Conservation (phyloP, 2,113 vertebrate species). For the Carlito syrichta region DNA sequence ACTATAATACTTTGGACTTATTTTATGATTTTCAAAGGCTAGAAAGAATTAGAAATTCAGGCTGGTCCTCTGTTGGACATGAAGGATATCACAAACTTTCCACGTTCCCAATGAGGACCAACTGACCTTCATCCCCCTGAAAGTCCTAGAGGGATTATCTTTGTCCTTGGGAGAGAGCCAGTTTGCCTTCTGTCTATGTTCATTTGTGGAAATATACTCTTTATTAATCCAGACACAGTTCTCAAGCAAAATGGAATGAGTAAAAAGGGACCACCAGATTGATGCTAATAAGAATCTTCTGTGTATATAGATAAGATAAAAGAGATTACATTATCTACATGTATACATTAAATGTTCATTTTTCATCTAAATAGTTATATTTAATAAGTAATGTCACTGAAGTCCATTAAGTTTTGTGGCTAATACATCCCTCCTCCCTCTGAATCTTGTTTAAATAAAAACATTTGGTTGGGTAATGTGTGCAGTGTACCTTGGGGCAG, state of each 20-base stretch:
- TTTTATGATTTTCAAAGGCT: conserved; percentile 71
- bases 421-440: conserved; percentile 46
- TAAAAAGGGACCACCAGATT: conserved; percentile 20
- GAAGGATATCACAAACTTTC: conserved; percentile 46
- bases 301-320: conserved; percentile 49
- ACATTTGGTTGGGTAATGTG: conserved; percentile 66
- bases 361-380: conserved; percentile 53
- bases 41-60: conserved; percentile 48
- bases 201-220: conserved; percentile 35
- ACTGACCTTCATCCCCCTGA: not conserved
- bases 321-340: not conserved
- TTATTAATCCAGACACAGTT: conserved; percentile 44
- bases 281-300: conserved; percentile 34
- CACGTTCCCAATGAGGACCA: not conserved
- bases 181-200: conserved; percentile 8
- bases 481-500: conserved; percentile 46
- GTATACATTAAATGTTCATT: conserved; percentile 60
- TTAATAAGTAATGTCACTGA: conserved; percentile 60
- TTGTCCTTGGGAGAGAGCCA: conserved; percentile 56
- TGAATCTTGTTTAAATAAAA: conserved; percentile 71
- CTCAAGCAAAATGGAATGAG: conserved; percentile 42
- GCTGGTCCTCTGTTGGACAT: conserved; percentile 24
- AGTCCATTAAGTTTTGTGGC: conserved; percentile 31
- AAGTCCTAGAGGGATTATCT: not conserved
- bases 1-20: conserved; percentile 45